These are phyloP conservation scores for Nomada flava DNA, from an alignment of 2,888 invertebrate species.

Conservation along the genomic window DNA sequence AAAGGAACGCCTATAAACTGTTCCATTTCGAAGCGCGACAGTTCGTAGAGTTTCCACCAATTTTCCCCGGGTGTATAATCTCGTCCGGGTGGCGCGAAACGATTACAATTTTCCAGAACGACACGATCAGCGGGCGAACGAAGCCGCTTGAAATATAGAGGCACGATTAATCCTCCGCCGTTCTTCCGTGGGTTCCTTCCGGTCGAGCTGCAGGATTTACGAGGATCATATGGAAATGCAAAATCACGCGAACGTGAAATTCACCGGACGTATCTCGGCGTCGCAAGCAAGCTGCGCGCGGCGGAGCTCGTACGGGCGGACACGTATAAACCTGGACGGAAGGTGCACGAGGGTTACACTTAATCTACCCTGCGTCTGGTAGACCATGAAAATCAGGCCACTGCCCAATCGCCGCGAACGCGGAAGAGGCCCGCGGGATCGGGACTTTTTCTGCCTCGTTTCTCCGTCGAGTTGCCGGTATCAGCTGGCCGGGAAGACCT, in stretches of 20 bases:
- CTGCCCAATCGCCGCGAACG: conserved; percentile 73
- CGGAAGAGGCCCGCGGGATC: conserved; percentile 60
- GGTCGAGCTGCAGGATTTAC: neutral
- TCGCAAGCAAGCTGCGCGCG: conserved; percentile 6
- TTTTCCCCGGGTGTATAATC: conserved; percentile 14
- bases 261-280: conserved; percentile 36
- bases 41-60: conserved; percentile 2
- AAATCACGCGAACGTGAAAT: conserved; percentile 48
- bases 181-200: conserved; percentile 7
- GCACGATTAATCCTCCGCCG: neutral
- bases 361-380: conserved; percentile 64
- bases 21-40: conserved; percentile 1
- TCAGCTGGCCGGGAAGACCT: conserved; percentile 17
- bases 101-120: conserved; percentile 7
- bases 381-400: conserved; percentile 77
- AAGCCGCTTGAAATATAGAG: neutral
- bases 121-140: conserved; percentile 1
- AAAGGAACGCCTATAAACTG: conserved; percentile 12
- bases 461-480: conserved; percentile 54
- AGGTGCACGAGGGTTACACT: conserved; percentile 58
- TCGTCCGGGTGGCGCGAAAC: conserved; percentile 2
- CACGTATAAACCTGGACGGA: conserved; percentile 14
- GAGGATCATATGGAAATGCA: neutral
- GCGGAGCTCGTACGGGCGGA: neutral
- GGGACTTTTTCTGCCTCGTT: conserved; percentile 68